phyloP scores from a whole-genome alignment of 37 sponge, comb jelly and placozoan species.

The Oscarella lobularis region DNA sequence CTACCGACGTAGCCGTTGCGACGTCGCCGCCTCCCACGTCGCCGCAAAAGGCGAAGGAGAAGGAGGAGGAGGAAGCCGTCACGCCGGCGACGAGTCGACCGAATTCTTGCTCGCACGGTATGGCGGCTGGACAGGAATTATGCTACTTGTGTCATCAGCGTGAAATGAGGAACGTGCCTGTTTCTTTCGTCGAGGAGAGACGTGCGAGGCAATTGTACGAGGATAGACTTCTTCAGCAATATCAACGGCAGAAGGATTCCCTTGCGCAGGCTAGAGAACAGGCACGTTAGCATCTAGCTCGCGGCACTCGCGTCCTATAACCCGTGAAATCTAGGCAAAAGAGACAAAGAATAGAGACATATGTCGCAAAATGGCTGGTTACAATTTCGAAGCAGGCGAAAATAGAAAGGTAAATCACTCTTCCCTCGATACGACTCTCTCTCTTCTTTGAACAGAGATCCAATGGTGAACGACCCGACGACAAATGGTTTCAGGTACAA shows the following conservation, averaged over 20 bases:
- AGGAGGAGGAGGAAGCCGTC: background rate
- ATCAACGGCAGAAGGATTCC: conserved; percentile 31
- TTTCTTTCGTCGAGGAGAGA: conserved; percentile 46
- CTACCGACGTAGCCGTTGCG: background rate
- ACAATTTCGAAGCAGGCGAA: conserved; percentile 21
- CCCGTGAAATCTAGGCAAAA: conserved; percentile 4
- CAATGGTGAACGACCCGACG: too few relatives aligned
- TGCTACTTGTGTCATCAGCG: conserved; percentile 88
- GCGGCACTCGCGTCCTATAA: background rate
- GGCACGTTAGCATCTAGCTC: conserved; percentile 3
- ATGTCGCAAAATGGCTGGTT: conserved; percentile 31
- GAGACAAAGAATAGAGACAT: conserved; percentile 10
- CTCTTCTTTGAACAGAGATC: too few relatives aligned
- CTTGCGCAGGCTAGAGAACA: conserved; percentile 34
- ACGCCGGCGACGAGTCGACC: conserved; percentile 9
- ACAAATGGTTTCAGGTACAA: too few relatives aligned
- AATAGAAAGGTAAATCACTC: conserved; percentile 1
- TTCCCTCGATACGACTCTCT: conserved; percentile 2
- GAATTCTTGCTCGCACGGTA: conserved; percentile 25
- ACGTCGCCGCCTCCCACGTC: background rate
- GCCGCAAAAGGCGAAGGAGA: background rate
- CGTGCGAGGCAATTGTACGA: conserved; percentile 26
- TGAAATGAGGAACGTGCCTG: conserved; percentile 38
- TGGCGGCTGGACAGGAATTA: conserved; percentile 48
- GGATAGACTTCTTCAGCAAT: conserved; percentile 43